Base-by-base conservation (phyloP, 2,888 invertebrate genomes). In the Melieria picta region DNA sequence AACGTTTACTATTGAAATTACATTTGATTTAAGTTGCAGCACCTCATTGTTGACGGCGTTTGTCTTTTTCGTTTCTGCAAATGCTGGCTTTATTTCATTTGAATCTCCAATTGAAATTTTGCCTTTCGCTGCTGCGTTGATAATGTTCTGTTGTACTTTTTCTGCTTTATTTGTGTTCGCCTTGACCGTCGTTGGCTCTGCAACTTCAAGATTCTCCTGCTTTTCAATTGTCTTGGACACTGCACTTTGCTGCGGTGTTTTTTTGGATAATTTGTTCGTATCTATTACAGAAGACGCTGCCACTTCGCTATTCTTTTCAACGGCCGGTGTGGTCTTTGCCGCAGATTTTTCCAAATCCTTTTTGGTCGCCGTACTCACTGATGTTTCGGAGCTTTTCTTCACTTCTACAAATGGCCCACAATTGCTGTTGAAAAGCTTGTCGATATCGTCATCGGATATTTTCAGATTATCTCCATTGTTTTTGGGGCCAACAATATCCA, bases 391-490 rank as follows among this genome's bases (percentile, higher is more conserved):
- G 30, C 30, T 30, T 30, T 66, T 10, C 56, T 82, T 84, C 0
- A 86, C 79, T 74, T 86, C 84, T 45, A 81, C 82, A 74, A 80
- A 85, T 5, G 79, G 74, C 0, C 85, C 85, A 63, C 84, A 84
- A 77, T 84, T 82, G 47, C 85, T 83, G 56, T 85, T 87, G 62
- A 87, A 87, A 4, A 87, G 77, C 74, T 85, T 86, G 72, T 87
- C 87, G 16, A 87, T 84, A 10, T 86, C 83, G 42, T 86, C 85
- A 77, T 87, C 87, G 1, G 86, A 82, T 61, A 87, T 86, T 64
- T 80, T 80, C 9, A 84, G 72, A 62, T 80, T 79, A 70, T 81
- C 79, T 46, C 80, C 80, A 4, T 65, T 75, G 30, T 80, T 79
- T 57, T 82, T 80, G 0, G 83, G 82, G 4, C 81, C 80, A 16